Conservation (phyloP, 2,113 vertebrate species). For the Rhabdornis inornatus region DNA sequence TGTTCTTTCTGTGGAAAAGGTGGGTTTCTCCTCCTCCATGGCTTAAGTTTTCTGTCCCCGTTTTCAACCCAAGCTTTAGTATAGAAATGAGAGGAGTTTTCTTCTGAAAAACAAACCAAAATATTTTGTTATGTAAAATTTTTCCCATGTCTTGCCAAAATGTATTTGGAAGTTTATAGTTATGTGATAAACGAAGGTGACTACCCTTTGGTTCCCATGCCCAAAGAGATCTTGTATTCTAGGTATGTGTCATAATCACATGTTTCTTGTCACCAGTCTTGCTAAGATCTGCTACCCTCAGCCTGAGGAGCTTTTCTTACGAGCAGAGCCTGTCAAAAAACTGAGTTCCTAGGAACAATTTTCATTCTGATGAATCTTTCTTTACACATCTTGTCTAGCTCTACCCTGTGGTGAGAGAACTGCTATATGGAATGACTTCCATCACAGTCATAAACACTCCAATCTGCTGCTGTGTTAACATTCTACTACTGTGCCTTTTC, state of each 20-base stretch:
- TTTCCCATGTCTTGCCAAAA: not conserved
- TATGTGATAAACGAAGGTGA: not conserved
- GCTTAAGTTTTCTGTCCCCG: not conserved
- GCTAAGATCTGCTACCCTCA: not conserved
- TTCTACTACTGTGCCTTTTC: not conserved
- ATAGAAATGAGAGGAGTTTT: not conserved
- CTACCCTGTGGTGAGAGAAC: not conserved
- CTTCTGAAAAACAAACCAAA: not conserved
- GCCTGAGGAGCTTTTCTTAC: not conserved
- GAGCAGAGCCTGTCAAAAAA: not conserved
- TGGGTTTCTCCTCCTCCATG: not conserved
- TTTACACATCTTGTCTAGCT: not conserved
- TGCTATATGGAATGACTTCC: fast-evolving
- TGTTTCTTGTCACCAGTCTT: not conserved
- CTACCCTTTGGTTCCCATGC: not conserved
- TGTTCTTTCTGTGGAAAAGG: not conserved
- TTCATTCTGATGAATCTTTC: not conserved
- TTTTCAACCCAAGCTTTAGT: not conserved
- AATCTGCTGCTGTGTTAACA: not conserved
- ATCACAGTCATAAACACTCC: not conserved
- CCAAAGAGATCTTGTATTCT: not conserved
- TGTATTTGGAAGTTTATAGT: not conserved
- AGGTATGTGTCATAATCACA: not conserved
- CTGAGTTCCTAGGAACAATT: not conserved
- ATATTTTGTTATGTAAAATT: not conserved